A percentile compares a stretch with the other conserved stretches of the same genome.
Evolutionary conservation across 2,888 invertebrate genomes (phyloP).

Genomic region (Onthophagus sagittarius): DNA sequence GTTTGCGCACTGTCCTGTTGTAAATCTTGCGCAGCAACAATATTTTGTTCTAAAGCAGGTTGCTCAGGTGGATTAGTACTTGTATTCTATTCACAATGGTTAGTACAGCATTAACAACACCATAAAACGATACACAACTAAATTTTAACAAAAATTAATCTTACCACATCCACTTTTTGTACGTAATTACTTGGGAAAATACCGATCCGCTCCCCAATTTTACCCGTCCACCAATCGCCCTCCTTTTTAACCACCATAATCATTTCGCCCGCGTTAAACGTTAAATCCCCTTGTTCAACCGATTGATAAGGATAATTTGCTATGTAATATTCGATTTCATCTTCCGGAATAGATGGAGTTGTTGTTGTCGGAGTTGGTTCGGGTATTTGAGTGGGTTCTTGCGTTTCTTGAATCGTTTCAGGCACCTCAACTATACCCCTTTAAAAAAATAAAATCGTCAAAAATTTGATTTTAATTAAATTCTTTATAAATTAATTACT

Average conservation of each 20-base stretch:
- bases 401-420: slow-evolving; percentile 49
- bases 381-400: slow-evolving; percentile 33
- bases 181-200: slow-evolving; percentile 99
- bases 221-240: slow-evolving; percentile 99
- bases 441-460: slow-evolving; percentile 17
- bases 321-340: slow-evolving; percentile 71
- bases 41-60: slow-evolving; percentile 26
- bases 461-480: background rate
- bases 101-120: slow-evolving; percentile 16
- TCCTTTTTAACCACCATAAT: slow-evolving; percentile 85
- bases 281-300: slow-evolving; percentile 84
- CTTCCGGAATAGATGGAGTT: slow-evolving; percentile 31
- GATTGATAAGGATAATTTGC: slow-evolving; percentile 90
- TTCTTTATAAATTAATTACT: slow-evolving; percentile 47
- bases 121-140: background rate
- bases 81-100: slow-evolving; percentile 28
- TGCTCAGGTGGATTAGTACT: slow-evolving; percentile 25
- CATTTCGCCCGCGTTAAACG: slow-evolving; percentile 81
- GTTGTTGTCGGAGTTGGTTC: slow-evolving; percentile 32
- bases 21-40: slow-evolving; percentile 33
- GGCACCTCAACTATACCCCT: slow-evolving; percentile 75
- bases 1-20: slow-evolving; percentile 38
- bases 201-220: slow-evolving; percentile 72
- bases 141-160: slow-evolving; percentile 21
- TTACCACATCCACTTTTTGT: slow-evolving; percentile 59